phyloP scores from a whole-genome alignment of 2,888 invertebrate genomes.

The Ferrisia virgata region DNA sequence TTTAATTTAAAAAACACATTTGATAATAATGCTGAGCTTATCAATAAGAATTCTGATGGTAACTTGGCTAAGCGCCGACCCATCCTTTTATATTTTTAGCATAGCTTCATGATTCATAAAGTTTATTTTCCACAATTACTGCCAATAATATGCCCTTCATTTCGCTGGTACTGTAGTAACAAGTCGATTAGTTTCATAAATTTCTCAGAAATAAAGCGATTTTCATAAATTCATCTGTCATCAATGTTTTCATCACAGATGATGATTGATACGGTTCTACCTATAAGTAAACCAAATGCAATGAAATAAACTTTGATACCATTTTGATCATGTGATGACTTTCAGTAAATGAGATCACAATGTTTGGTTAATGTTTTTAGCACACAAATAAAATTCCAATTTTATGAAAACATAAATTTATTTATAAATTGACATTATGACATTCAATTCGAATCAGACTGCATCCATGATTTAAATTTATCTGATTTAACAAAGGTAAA shows the following conservation, averaged over 20 bases:
- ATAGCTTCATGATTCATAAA: conserved; percentile 16
- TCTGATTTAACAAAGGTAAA: conserved; percentile 32
- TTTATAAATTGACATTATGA: not conserved
- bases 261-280: not conserved
- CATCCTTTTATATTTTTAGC: conserved; percentile 32
- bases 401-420: not conserved
- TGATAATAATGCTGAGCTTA: not conserved
- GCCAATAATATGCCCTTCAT: conserved; percentile 40
- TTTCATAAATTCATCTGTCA: not conserved
- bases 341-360: not conserved
- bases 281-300: too few relatives aligned
- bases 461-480: conserved; percentile 37
- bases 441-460: not conserved
- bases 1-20: not conserved
- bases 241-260: not conserved
- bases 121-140: conserved; percentile 36
- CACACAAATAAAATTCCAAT: too few relatives aligned
- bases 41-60: not conserved
- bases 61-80: not conserved
- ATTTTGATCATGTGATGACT: not conserved
- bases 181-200: not conserved
- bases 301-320: not conserved
- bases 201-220: not conserved
- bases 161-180: not conserved
- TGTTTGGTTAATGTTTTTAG: too few relatives aligned